phyloP scores from a whole-genome alignment of 2,888 invertebrate genomes.

The Dolichomitus sp. region DNA sequence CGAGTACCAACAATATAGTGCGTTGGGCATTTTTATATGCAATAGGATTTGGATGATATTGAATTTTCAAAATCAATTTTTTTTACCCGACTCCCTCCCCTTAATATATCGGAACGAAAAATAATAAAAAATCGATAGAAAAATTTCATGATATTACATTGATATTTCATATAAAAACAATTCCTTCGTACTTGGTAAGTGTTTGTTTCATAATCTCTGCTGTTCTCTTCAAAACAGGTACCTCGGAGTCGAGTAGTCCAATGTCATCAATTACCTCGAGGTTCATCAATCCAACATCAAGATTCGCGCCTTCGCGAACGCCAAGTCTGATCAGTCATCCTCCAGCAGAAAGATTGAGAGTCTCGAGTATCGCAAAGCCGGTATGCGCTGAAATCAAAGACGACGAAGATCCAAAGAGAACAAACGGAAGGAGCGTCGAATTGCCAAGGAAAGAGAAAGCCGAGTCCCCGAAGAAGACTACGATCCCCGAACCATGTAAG shows the following conservation, averaged over 20 bases:
- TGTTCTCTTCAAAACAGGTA: constrained; percentile 67
- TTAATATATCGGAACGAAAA: background rate
- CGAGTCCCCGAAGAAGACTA: constrained; percentile 32
- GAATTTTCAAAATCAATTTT: too few relatives aligned
- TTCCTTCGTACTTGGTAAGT: background rate
- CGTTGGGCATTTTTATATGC: too few relatives aligned
- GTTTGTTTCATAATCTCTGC: background rate
- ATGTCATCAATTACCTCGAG: constrained; percentile 75
- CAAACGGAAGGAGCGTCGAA: constrained; percentile 36
- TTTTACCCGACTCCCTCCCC: too few relatives aligned
- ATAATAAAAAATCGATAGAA: background rate
- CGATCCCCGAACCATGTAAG: constrained; percentile 46
- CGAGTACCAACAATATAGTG: too few relatives aligned
- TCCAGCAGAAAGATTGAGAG: constrained; percentile 76
- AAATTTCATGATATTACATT: background rate
- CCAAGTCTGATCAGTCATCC: constrained; percentile 73
- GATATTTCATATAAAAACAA: background rate
- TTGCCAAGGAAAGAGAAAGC: constrained; percentile 49
- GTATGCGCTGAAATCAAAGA: constrained; percentile 59
- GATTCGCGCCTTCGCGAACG: constrained; percentile 73
- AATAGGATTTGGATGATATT: too few relatives aligned
- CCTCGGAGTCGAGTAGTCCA: constrained; percentile 75
- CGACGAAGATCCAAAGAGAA: constrained; percentile 68
- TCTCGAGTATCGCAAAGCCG: constrained; percentile 65
- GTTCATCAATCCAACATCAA: constrained; percentile 67